Evolutionary conservation across 1,140 invertebrate genomes (phyloP).

Genomic region (Trichonephila clavata): DNA sequence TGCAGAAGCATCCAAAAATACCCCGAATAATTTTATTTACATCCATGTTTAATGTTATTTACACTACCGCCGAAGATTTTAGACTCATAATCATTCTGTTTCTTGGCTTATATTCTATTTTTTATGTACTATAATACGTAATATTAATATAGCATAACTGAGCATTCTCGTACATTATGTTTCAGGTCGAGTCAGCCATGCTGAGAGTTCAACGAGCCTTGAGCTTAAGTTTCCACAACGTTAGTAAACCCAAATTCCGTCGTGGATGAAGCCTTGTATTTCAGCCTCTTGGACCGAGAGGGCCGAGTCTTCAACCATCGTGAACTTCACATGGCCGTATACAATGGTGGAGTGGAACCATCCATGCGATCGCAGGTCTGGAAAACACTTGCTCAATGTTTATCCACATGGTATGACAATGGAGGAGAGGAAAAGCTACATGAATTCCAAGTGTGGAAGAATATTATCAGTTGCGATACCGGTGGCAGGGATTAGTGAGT

Average conservation of each 20-base stretch:
- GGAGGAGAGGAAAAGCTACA: constrained; percentile 95
- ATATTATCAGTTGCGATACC: constrained; percentile 90
- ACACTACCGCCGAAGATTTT: too few relatives aligned
- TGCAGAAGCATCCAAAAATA: too few relatives aligned
- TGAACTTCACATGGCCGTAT: constrained; percentile 92
- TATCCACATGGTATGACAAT: constrained; percentile 95
- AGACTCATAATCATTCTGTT: too few relatives aligned
- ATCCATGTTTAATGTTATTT: too few relatives aligned
- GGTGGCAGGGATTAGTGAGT: constrained; percentile 86
- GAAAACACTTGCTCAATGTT: constrained; percentile 97
- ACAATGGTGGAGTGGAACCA: constrained; percentile 83
- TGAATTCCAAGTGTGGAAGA: constrained; percentile 94
- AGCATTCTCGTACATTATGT: too few relatives aligned
- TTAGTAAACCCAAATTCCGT: background rate
- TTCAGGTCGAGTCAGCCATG: constrained; percentile 53
- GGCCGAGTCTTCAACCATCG: constrained; percentile 92
- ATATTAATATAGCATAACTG: too few relatives aligned
- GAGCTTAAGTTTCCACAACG: background rate
- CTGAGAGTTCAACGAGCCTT: constrained; percentile 17
- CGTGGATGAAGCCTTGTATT: constrained; percentile 91
- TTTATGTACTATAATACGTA: too few relatives aligned
- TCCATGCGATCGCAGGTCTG: constrained; percentile 87
- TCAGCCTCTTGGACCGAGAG: constrained; percentile 91
- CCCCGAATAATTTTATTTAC: too few relatives aligned
- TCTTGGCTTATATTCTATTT: too few relatives aligned